Evolutionary conservation across 92 coral and sea anemone species (phyloP), one percentile per base, ranked within the genome.

Genomic region (Zoanthus solanderi): DNA sequence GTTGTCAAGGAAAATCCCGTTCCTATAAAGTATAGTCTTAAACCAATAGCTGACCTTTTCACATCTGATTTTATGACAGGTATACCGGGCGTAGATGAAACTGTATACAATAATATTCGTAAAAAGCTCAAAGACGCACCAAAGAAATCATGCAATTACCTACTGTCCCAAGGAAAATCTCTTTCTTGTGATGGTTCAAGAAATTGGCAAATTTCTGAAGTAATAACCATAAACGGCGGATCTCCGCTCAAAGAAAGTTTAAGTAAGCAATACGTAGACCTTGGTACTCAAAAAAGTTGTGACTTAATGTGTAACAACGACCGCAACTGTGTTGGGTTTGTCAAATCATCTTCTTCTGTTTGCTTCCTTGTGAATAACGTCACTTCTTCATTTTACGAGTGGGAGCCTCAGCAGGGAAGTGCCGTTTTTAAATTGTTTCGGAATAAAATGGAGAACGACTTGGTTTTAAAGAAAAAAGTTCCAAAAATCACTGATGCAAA

Each of bases 1-100:
- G 81, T 87, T 15, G 90, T 78, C 17, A 63, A 85, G 68, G 76
- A 85, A 44, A 88, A 88, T 56, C 94, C 94, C 7, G 92, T 92
- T 13, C 92, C 94, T 13, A 89, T 83, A n/a, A 44, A 30, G 65
- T 92, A 92, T 52, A 78, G 88, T 13, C 85, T 92, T 9, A 74
- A 68, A 45, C 88, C 80, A 17, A 89, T 92, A 58, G 57, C 87
- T 37, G 57, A 61, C 9, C 67, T 89, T 46, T 92, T 92, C 85
- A 89, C 82, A 61, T 84, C 71, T 12, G 69, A 12, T 56, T 89
- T 89, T 76, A 69, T 69, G 74, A 30, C 17, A 8, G 74, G 17
- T 16, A 63, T 63, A 17, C 23, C 1, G 23, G 69, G 69, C 16
- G 1, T 63, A 63, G 9, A 17, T 63, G 16, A 23, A 17, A 30